A percentile compares a stretch with the other conserved stretches of the same genome.
Conservation (phyloP, 2,797 vertebrate species). For the Microctenopoma steveboyesi region DNA sequence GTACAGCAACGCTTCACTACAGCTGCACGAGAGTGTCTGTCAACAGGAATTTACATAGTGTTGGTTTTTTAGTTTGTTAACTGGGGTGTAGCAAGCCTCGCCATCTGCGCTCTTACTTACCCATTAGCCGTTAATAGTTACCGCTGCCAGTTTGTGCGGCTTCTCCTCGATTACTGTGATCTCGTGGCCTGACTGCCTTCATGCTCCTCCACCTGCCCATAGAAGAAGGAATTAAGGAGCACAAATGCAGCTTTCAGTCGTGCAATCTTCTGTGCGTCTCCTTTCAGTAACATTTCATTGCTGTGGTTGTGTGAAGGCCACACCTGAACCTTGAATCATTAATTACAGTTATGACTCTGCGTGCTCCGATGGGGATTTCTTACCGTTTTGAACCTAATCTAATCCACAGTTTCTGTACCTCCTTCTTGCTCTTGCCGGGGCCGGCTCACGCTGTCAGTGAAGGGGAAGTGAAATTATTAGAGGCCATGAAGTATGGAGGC, state of each 20-base stretch:
- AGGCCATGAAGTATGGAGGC: constrained; percentile 60
- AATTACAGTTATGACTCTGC: constrained; percentile 38
- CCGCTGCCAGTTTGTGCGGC: constrained; percentile 24
- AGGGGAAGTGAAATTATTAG: constrained; percentile 56
- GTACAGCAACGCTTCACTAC: constrained; percentile 57
- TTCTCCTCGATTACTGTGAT: constrained; percentile 24
- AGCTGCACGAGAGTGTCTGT: constrained; percentile 43
- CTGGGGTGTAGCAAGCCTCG: constrained; percentile 50
- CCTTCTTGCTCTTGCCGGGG: constrained; percentile 23
- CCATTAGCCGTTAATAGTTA: constrained; percentile 52
- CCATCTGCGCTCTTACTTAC: constrained; percentile 53
- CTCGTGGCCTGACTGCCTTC: constrained; percentile 17
- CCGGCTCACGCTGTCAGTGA: constrained; percentile 44
- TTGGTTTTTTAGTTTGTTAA: constrained; percentile 57
- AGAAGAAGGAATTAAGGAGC: constrained; percentile 26
- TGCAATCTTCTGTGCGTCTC: constrained; percentile 31
- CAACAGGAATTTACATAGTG: constrained; percentile 55
- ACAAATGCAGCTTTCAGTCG: constrained; percentile 43
- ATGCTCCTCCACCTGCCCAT: constrained; percentile 24
- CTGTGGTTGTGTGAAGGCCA: constrained; percentile 34
- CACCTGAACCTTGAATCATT: constrained; percentile 53
- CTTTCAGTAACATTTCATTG: constrained; percentile 46
- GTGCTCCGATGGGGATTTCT: constrained; percentile 33
- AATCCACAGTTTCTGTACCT: constrained; percentile 64
- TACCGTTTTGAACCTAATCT: constrained; percentile 27